Base-by-base conservation (phyloP, 37 sponge, comb jelly and placozoan species). In the Diacarnus erythraeanus region DNA sequence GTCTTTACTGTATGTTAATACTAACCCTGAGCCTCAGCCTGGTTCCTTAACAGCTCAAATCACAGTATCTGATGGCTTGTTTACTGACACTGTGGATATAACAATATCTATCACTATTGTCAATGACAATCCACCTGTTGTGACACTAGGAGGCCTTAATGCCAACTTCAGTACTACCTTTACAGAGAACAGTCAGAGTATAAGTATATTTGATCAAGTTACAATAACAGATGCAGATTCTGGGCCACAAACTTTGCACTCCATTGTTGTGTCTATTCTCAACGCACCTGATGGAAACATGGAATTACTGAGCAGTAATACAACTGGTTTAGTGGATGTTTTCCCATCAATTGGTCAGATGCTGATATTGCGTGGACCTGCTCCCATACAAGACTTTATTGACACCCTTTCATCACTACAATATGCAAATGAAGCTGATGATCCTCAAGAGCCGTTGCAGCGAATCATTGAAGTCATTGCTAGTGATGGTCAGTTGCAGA, bases 391-490 rank as follows among this genome's bases (percentile, higher is more conserved):
- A 9, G 78, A 80, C 4, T 90, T 81, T 44, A 44, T 1, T 2
- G 69, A 10, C n/a, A 61, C 44, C 40, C 41, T 90, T 12, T 69
- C 59, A 17, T 51, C 64, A 35, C 56, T 85, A 10, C 54, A 0
- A 22, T 90, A 90, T 54, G 38, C 9, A 47, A 91, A 87, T 59
- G 12, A 26, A 9, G 84, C 80, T 22, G 81, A 87, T 37, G 74
- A 87, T 29, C 86, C 86, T n/a, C 34, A 34, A 23, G 15, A 0
- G 2, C 83, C 87, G 0, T 33, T 83, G 0, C 31, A 58, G 26
- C 67, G 92, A 38, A 23, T 36, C 4, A 57, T 91, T 21, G 61
- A 74, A 58, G 83, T 91, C 15, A 25, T 69, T 30, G 92, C 92
- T 10, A 75, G 33, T 61, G 92, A 91, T 83, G 88, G 92, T 1